phyloP scores from a whole-genome alignment of 2,888 invertebrate genomes.

The Caenorhabditis sinica region DNA sequence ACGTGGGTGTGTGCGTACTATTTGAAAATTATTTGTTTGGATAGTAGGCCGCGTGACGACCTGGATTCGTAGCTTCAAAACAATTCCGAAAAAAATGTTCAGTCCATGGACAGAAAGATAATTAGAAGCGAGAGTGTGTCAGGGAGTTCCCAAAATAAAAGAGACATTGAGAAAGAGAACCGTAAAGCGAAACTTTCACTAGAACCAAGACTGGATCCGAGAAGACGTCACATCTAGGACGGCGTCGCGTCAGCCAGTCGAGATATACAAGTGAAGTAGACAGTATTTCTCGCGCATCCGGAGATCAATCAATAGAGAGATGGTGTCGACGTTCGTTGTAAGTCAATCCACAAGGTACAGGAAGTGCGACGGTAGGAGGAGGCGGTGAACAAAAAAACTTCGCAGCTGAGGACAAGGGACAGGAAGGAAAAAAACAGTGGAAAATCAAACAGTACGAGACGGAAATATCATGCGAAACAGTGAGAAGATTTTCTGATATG shows the following conservation, averaged over 20 bases:
- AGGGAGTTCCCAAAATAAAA: slow-evolving; percentile 8
- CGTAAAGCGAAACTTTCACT: slow-evolving; percentile 65
- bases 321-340: slow-evolving; percentile 29
- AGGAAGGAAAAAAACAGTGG: slow-evolving; percentile 30
- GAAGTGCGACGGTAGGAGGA: not conserved
- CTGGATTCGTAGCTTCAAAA: slow-evolving; percentile 45
- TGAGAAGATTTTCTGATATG: slow-evolving; percentile 56
- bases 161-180: slow-evolving; percentile 52
- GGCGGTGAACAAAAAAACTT: slow-evolving; percentile 9
- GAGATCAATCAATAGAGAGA: slow-evolving; percentile 40
- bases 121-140: slow-evolving; percentile 38
- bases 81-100: not conserved
- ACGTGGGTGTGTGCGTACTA: slow-evolving; percentile 20
- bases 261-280: slow-evolving; percentile 48
- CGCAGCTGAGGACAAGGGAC: slow-evolving; percentile 31
- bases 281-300: slow-evolving; percentile 25
- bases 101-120: slow-evolving; percentile 42
- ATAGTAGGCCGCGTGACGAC: slow-evolving; percentile 21
- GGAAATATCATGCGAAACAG: slow-evolving; percentile 56
- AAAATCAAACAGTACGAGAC: slow-evolving; percentile 50
- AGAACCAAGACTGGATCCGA: slow-evolving; percentile 43
- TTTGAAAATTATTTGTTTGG: slow-evolving; percentile 23
- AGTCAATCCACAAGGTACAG: slow-evolving; percentile 10
- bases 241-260: slow-evolving; percentile 25
- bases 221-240: slow-evolving; percentile 64